Conservation (phyloP, 2,113 vertebrate species). For the Cynoglossus semilaevis region DNA sequence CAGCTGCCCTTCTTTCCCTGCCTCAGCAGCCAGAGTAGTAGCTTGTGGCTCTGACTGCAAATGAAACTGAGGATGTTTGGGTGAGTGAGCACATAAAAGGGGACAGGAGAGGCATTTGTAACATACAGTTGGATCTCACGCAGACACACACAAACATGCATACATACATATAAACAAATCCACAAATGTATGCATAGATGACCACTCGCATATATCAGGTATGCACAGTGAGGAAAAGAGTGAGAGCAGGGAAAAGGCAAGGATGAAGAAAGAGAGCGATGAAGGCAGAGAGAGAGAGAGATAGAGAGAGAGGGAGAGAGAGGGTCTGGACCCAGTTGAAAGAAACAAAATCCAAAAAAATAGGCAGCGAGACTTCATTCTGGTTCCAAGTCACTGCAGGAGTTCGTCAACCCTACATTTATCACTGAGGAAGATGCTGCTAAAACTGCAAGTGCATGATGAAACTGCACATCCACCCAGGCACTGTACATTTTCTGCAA, state of each 20-base stretch:
- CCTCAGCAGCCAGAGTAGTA: slow-evolving; percentile 60
- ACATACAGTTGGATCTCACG: too few species aligned
- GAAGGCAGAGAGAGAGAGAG: slow-evolving; percentile 51
- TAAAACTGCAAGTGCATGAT: slow-evolving; percentile 20
- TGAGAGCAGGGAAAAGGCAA: slow-evolving; percentile 42
- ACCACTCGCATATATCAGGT: slow-evolving; percentile 23
- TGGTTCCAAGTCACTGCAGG: slow-evolving; percentile 23
- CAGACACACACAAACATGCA: slow-evolving; percentile 20
- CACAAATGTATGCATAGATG: neutral
- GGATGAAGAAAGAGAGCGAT: slow-evolving; percentile 40
- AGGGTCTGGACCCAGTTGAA: slow-evolving; percentile 33
- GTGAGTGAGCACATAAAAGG: slow-evolving; percentile 65
- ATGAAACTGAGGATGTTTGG: slow-evolving; percentile 70
- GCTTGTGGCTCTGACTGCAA: slow-evolving; percentile 63
- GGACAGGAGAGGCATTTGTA: slow-evolving; percentile 65
- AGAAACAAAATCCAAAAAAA: slow-evolving; percentile 36
- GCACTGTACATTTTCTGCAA: neutral
- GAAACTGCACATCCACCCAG: slow-evolving; percentile 1
- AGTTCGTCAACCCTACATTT: slow-evolving; percentile 28
- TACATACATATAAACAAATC: slow-evolving; percentile 6
- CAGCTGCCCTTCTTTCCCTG: slow-evolving; percentile 65
- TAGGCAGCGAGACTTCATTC: slow-evolving; percentile 34
- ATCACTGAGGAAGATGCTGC: slow-evolving; percentile 25
- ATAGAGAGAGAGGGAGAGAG: slow-evolving; percentile 6
- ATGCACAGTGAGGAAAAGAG: neutral